Evolutionary conservation across 2,888 invertebrate genomes (phyloP), one percentile per base, ranked within the genome.

Genomic region (Minunthozetes semirufus): DNA sequence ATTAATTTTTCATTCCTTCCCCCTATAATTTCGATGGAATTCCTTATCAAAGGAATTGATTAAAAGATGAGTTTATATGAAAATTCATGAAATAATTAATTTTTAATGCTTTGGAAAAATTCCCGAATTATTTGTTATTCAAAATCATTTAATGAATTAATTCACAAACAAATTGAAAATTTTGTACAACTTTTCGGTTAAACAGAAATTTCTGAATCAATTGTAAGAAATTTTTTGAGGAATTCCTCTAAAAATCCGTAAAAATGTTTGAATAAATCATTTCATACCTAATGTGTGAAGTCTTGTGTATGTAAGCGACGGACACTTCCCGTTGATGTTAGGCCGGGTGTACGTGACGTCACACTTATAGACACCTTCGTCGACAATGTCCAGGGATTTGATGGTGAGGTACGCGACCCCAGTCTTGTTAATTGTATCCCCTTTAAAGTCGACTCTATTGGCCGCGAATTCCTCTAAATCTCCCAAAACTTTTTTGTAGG

Each of bases 341-440:
- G 73, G 73, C 27, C 63, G 61, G 27, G 56, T 56, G 71, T 80
- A 80, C 13, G 80, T 80, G 50, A 80, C 80, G 59, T 92, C 92
- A 80, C 92, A 92, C 79, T 90, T 89, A 85, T 89, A 92, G 70
- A 89, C 86, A 0, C 90, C 91, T 79, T 92, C 91, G 42, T 76
- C 76, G 17, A 38, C 46, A 19, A 68, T 19, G 17, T n/a, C 53
- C 11, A 76, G 29, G 9, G 53, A 56, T n/a, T 72, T 38, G n/a
- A 76, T 71, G n/a, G 56, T 70, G 15, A 76, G 46, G 71, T 73
- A 73, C 17, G 75, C 76, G 17, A 73, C 29, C 8, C 68, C 72
- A 29, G 73, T 75, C 5, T 13, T 29, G 27, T 61, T 73, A 42
- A 76, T 56, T 9, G 63, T 72, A 6, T 68, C 42, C 8, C 72